Conservation (phyloP, 64 coral and sea anemone genomes). For the Montipora capricornis region DNA sequence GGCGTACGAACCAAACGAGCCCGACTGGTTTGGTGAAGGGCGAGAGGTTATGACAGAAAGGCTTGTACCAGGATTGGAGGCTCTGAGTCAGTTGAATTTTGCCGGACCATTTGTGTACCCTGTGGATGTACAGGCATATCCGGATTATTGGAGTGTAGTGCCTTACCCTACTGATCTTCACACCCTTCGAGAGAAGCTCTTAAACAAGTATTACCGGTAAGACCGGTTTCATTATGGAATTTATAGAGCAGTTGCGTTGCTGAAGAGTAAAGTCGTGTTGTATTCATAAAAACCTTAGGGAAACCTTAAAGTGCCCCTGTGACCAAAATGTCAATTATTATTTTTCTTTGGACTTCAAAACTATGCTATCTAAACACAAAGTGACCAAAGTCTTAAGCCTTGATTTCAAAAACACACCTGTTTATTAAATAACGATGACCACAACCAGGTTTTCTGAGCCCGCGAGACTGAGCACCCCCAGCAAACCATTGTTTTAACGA, state of each 20-base stretch:
- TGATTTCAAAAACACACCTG: too few relatives aligned
- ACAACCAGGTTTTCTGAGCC: too few relatives aligned
- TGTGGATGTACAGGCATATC: slow-evolving; percentile 93
- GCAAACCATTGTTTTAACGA: too few relatives aligned
- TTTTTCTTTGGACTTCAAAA: too few relatives aligned
- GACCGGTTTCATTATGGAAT: background rate
- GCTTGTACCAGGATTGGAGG: slow-evolving; percentile 71
- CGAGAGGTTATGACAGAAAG: slow-evolving; percentile 75
- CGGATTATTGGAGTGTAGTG: slow-evolving; percentile 97
- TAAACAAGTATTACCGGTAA: slow-evolving; percentile 96
- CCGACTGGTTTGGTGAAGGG: slow-evolving; percentile 96
- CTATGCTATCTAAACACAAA: too few relatives aligned
- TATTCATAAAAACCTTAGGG: too few relatives aligned
- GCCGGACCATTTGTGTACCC: slow-evolving; percentile 95
- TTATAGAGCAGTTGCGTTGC: background rate
- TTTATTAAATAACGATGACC: too few relatives aligned
- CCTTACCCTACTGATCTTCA: slow-evolving; percentile 91
- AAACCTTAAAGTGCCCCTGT: too few relatives aligned
- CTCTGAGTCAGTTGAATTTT: slow-evolving; percentile 84
- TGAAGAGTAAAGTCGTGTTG: too few relatives aligned
- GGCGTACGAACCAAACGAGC: slow-evolving; percentile 79
- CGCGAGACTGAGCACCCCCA: too few relatives aligned
- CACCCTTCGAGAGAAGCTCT: slow-evolving; percentile 84
- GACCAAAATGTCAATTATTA: too few relatives aligned
- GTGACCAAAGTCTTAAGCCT: too few relatives aligned